Conservation (phyloP, 2,113 vertebrate genomes). For the Nothoprocta perdicaria region DNA sequence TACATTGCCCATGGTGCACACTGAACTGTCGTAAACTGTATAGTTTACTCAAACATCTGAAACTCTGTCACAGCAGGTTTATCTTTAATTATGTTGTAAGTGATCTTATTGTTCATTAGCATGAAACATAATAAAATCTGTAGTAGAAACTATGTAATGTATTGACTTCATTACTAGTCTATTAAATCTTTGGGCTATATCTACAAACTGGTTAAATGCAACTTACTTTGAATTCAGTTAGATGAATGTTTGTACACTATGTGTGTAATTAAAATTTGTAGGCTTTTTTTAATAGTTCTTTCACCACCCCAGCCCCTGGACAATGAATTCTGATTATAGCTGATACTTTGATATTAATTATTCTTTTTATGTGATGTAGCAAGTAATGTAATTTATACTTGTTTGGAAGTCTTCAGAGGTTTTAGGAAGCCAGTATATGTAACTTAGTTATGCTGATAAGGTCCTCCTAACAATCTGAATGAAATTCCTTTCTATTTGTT, state of each 20-base stretch:
- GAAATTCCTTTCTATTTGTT: neutral
- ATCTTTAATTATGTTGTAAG: constrained; percentile 98
- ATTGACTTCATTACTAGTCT: neutral
- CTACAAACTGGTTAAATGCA: neutral
- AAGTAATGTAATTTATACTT: neutral
- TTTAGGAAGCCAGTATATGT: neutral
- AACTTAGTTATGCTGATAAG: neutral
- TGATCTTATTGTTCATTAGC: neutral
- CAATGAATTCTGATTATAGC: neutral
- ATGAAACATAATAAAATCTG: neutral
- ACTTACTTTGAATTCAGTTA: neutral
- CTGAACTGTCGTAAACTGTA: constrained; percentile 97
- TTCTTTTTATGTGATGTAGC: neutral
- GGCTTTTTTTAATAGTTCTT: neutral
- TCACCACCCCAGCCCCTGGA: neutral
- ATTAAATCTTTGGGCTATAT: neutral
- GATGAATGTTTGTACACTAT: fast-evolving
- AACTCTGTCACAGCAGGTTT: constrained; percentile 97
- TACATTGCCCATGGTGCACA: constrained; percentile 98
- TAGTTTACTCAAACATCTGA: constrained; percentile 97
- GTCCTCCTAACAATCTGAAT: neutral
- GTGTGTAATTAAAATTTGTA: fast-evolving
- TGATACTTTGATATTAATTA: neutral
- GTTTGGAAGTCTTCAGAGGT: neutral
- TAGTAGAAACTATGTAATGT: fast-evolving